These are phyloP conservation scores for Pterois miles DNA, from an alignment of 2,797 vertebrate genomes.

Conservation along the genomic window DNA sequence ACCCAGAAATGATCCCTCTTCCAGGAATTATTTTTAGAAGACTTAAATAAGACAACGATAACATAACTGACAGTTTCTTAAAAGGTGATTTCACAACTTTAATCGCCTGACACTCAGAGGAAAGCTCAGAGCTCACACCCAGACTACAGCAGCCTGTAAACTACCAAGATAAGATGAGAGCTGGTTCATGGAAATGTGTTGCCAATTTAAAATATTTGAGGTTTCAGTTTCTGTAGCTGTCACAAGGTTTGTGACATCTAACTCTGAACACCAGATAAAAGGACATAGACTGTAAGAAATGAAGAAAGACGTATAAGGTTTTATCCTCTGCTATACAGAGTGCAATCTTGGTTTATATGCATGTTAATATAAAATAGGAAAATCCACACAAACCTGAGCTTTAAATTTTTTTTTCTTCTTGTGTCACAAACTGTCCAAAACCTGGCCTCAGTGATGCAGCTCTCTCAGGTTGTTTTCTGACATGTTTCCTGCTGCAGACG, in stretches of 20 bases:
- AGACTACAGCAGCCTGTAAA: background rate
- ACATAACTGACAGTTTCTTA: background rate
- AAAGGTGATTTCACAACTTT: background rate
- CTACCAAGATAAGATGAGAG: background rate
- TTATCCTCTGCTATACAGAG: background rate
- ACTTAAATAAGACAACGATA: background rate
- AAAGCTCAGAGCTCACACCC: background rate
- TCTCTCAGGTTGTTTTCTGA: background rate
- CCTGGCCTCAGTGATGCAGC: too few species aligned
- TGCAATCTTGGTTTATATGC: background rate
- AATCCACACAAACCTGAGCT: too few species aligned
- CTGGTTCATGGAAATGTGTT: background rate
- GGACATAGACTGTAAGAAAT: background rate
- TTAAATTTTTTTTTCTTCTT: too few species aligned
- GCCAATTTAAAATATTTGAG: background rate
- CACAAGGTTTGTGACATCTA: background rate
- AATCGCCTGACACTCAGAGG: background rate
- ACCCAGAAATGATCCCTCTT: background rate
- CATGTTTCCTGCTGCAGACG: conserved; percentile 46
- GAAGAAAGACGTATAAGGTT: background rate
- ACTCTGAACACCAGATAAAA: background rate
- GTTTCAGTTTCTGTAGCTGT: background rate
- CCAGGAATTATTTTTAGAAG: background rate
- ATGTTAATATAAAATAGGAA: background rate
- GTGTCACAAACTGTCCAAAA: too few species aligned